Evolutionary conservation across 2,113 vertebrate genomes (phyloP), one percentile per base, ranked within the genome.

Genomic region (Limnothrissa miodon): DNA sequence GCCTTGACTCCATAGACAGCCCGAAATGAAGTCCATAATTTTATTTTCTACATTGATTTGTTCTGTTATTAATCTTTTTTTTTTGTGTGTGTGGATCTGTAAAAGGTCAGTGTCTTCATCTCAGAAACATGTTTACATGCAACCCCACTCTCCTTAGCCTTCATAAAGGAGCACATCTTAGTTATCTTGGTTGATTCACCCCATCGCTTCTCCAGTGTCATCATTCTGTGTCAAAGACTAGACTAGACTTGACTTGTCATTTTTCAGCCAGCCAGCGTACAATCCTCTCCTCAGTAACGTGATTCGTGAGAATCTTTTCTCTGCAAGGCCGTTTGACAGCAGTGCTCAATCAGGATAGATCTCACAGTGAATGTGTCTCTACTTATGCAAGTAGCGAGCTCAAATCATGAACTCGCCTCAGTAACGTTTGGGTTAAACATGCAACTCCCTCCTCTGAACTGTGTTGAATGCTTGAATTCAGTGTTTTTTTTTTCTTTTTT

Each of bases 61-160:
- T 66, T 66, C 13, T 33, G 25, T 66, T 33, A 17, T 3, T 2
- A 29, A 29, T 11, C 25, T 2, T 33, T 45, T 78, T 48, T 85
- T 79, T 36, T 87, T 84, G 84, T 87, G 21, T 36, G 87, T 84
- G 84, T 87, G 21, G 39, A 74, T 82, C 88, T 86, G 81, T 51
- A 79, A 80, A 53, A 13, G 19, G 81, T 84, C 39, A 46, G 4
- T 78, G 33, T 81, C 80, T 79, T 83, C 79, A 53, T 83, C 70
- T 87, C 78, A 29, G 45, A 66, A 48, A 1, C 80, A 82, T 84
- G 83, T 87, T 89, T 89, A 70, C 33, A 25, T 87, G 74, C 82
- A 11, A 79, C 51, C 82, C 19, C 21, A 29, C 53, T 17, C 33
- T 81, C 45, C 44, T n/a, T 78, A 33, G 29, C 44, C 79, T 36